Evolutionary conservation across 2,888 invertebrate species (phyloP).

Genomic region (Heliconius erato): DNA sequence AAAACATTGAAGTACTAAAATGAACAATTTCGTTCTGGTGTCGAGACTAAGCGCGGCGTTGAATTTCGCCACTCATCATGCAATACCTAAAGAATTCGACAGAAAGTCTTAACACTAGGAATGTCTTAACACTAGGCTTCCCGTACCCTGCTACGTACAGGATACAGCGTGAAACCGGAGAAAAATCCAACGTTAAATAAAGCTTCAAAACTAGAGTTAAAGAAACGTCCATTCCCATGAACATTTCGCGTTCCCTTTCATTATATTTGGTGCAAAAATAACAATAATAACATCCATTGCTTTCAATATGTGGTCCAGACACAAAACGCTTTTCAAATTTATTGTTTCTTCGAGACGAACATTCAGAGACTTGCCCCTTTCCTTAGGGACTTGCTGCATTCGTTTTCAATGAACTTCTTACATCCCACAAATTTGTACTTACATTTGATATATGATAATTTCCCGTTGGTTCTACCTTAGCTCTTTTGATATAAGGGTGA

Average conservation of each 20-base stretch:
- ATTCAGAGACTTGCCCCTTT: constrained; percentile 72
- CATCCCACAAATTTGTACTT: constrained; percentile 61
- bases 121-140: no score
- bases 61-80: no score
- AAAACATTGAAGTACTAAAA: not conserved
- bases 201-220: not conserved
- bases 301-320: constrained; percentile 65
- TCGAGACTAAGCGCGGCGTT: no score
- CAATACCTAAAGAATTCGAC: no score
- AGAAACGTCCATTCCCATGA: constrained; percentile 46
- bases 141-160: no score
- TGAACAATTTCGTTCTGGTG: not conserved
- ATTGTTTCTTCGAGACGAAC: constrained; percentile 76
- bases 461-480: constrained; percentile 27
- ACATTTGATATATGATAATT: not conserved
- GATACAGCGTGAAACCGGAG: no score
- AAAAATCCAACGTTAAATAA: not conserved
- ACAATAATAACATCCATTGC: constrained; percentile 59
- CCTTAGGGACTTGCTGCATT: constrained; percentile 74
- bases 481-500: constrained; percentile 2
- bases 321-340: constrained; percentile 75
- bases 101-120: no score
- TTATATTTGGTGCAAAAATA: constrained; percentile 59
- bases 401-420: constrained; percentile 80
- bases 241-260: constrained; percentile 53